Percentiles rank a stretch among this genome's conserved stretches.
Conservation (phyloP, 2,113 vertebrate genomes). For the Hippocampus barbouri region DNA sequence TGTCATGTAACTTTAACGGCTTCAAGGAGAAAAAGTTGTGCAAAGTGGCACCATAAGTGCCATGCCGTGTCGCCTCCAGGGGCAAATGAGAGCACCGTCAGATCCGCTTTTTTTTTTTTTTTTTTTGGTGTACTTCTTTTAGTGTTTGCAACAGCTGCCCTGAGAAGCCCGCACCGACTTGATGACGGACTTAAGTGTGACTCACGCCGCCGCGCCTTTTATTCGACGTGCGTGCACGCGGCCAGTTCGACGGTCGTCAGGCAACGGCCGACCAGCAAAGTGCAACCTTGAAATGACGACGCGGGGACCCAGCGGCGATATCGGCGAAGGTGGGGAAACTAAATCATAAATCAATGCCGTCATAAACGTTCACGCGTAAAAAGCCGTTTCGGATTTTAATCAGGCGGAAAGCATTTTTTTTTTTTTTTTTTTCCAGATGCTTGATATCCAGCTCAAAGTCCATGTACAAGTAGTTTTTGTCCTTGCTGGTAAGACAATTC, state of each 20-base stretch:
- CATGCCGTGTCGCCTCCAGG: not conserved
- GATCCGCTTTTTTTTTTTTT: not conserved
- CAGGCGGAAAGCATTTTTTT: not conserved
- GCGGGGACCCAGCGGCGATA: not conserved
- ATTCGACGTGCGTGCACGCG: not conserved
- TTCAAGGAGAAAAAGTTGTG: not conserved
- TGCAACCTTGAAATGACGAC: not conserved
- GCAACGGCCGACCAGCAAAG: not conserved
- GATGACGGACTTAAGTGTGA: too few relatives aligned
- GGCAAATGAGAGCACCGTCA: not conserved
- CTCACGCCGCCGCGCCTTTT: not conserved
- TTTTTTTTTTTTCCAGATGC: not conserved
- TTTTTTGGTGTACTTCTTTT: not conserved
- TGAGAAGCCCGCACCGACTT: not conserved
- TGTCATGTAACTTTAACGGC: too few relatives aligned
- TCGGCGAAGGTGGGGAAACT: not conserved
- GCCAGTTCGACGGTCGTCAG: not conserved
- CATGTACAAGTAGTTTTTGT: not conserved
- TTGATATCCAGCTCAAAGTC: not conserved
- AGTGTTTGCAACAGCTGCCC: not conserved
- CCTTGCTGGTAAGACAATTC: too few relatives aligned
- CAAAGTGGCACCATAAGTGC: not conserved
- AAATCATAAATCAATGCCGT: not conserved
- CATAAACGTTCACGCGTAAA: not conserved
- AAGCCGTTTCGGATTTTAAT: not conserved